Conservation (phyloP, 2,797 vertebrate species). For the Ceyx erithaca region DNA sequence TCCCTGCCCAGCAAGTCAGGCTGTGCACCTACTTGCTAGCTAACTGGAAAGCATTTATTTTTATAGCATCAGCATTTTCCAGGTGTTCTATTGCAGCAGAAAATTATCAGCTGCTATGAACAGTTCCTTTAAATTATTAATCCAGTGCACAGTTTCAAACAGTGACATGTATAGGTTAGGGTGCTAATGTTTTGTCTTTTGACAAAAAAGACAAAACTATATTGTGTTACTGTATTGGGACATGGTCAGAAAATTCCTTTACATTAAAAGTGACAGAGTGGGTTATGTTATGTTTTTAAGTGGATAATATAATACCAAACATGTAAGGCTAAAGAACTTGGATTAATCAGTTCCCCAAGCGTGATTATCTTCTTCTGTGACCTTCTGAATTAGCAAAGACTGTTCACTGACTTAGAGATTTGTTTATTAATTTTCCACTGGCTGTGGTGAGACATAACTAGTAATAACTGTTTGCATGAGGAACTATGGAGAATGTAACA, state of each 20-base stretch:
- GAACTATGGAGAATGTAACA: background rate
- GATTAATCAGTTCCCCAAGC: background rate
- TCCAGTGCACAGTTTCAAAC: background rate
- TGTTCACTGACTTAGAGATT: background rate
- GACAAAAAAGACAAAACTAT: too few species aligned
- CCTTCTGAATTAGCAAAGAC: background rate
- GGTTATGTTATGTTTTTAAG: background rate
- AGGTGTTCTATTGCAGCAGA: background rate
- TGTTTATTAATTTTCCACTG: background rate
- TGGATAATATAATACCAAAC: background rate
- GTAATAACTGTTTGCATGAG: background rate
- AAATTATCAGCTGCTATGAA: background rate
- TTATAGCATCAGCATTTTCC: background rate
- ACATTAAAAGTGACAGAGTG: background rate
- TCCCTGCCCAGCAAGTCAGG: background rate
- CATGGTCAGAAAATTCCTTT: background rate
- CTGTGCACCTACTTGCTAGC: background rate
- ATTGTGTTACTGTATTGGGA: background rate
- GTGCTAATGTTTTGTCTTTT: background rate
- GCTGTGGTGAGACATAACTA: background rate
- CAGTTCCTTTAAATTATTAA: conserved; percentile 4
- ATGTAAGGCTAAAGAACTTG: background rate
- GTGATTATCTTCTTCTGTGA: background rate
- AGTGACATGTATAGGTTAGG: background rate
- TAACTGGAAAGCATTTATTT: background rate